Evolutionary conservation across 2,113 vertebrate genomes (phyloP).

Genomic region (Erythrocebus patas): DNA sequence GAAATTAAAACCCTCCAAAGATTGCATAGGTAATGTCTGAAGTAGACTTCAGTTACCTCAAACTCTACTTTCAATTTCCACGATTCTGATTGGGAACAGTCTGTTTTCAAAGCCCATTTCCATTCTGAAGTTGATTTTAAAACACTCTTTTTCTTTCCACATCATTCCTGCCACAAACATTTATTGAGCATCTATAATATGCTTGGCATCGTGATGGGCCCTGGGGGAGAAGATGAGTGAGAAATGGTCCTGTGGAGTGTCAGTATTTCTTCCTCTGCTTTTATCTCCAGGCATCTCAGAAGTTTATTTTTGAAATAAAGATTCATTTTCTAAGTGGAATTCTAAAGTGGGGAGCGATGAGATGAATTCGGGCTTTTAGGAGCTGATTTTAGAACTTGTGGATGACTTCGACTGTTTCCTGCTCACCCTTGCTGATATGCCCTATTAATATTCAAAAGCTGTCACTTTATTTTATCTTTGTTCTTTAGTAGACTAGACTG

Average conservation of each 20-base stretch:
- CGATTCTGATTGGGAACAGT: neutral
- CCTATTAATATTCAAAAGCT: conserved; percentile 77
- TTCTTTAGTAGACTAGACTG: conserved; percentile 72
- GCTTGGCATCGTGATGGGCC: conserved; percentile 29
- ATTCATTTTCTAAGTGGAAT: conserved; percentile 76
- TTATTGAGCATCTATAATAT: conserved; percentile 64
- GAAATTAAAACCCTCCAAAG: neutral
- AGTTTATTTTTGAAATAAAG: conserved; percentile 77
- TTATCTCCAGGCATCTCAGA: conserved; percentile 66
- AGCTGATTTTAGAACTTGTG: conserved; percentile 73
- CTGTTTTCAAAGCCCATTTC: conserved; percentile 26
- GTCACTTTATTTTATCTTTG: conserved; percentile 73
- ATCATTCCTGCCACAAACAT: conserved; percentile 55
- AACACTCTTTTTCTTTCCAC: conserved; percentile 49
- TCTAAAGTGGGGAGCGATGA: conserved; percentile 66
- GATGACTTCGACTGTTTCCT: conserved; percentile 62
- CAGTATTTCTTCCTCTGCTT: conserved; percentile 60
- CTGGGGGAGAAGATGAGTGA: conserved; percentile 25
- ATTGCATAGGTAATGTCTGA: neutral
- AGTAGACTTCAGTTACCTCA: neutral
- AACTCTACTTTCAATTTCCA: conserved; percentile 18
- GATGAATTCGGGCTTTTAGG: conserved; percentile 70
- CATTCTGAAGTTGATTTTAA: conserved; percentile 53
- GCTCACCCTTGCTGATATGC: conserved; percentile 70
- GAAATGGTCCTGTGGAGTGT: conserved; percentile 13